Conservation (phyloP, 2,797 vertebrate genomes). For the Lindbergichthys nudifrons region DNA sequence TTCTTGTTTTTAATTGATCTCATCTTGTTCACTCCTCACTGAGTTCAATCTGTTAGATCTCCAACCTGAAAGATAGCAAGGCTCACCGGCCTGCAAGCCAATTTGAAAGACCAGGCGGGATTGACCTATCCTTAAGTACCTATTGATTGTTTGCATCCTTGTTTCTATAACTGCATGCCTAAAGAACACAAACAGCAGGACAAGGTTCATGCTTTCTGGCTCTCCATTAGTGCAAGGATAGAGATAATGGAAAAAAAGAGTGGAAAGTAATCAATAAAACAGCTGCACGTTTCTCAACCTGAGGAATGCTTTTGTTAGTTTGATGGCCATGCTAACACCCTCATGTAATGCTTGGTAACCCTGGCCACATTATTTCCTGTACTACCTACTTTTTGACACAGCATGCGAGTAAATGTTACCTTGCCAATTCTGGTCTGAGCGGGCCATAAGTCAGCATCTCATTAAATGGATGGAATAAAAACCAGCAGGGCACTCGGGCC, state of each 20-base stretch:
- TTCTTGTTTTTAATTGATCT: slow-evolving; percentile 28
- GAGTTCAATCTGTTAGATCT: slow-evolving; percentile 41
- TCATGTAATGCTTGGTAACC: slow-evolving; percentile 16
- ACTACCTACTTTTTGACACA: slow-evolving; percentile 38
- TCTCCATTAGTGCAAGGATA: slow-evolving; percentile 24
- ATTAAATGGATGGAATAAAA: slow-evolving; percentile 55
- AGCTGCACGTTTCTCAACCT: slow-evolving; percentile 23
- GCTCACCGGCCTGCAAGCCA: slow-evolving; percentile 14
- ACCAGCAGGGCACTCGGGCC: slow-evolving; percentile 41
- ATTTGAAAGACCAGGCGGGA: slow-evolving; percentile 50
- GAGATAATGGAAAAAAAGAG: neutral
- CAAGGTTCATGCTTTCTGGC: slow-evolving; percentile 4
- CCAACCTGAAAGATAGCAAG: slow-evolving; percentile 40
- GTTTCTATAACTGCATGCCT: slow-evolving; percentile 60
- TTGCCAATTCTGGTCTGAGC: slow-evolving; percentile 39
- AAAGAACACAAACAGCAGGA: slow-evolving; percentile 31
- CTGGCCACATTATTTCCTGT: slow-evolving; percentile 25
- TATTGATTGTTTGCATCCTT: slow-evolving; percentile 68
- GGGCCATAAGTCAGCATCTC: slow-evolving; percentile 49
- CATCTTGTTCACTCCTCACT: slow-evolving; percentile 14
- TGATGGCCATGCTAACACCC: slow-evolving; percentile 17
- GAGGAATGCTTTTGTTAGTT: slow-evolving; percentile 19
- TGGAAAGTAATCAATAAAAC: slow-evolving; percentile 7
- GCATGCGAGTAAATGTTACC: slow-evolving; percentile 35
- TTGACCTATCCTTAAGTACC: slow-evolving; percentile 61